Evolutionary conservation across 2,888 invertebrate species (phyloP).

Genomic region (Itoplectis maculator): DNA sequence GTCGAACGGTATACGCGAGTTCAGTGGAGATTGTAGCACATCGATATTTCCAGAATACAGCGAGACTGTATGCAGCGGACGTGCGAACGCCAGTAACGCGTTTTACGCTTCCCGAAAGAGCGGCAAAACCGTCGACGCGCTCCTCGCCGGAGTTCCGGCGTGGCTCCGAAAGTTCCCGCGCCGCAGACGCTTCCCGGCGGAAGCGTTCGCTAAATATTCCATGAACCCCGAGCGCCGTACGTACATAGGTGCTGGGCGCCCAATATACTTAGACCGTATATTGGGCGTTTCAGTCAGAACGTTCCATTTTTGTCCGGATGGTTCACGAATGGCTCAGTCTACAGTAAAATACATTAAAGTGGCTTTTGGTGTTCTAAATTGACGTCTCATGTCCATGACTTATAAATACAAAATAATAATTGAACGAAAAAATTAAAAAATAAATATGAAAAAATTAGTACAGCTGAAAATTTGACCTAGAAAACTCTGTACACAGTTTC

Average conservation of each 20-base stretch:
- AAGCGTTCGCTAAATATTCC: slow-evolving; percentile 25
- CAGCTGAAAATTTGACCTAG: neutral
- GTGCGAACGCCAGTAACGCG: slow-evolving; percentile 10
- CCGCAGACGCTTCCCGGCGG: slow-evolving; percentile 1
- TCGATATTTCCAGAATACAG: neutral
- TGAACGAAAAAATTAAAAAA: too few relatives aligned
- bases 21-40: slow-evolving; percentile 14
- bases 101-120: slow-evolving; percentile 19
- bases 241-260: too few relatives aligned
- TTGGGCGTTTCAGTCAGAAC: neutral
- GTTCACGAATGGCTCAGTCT: too few relatives aligned
- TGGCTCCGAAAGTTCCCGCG: slow-evolving; percentile 23
- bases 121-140: slow-evolving; percentile 23
- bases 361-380: too few relatives aligned
- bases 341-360: too few relatives aligned
- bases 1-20: neutral
- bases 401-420: too few relatives aligned
- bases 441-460: too few relatives aligned
- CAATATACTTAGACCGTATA: neutral
- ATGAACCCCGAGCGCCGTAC: too few relatives aligned
- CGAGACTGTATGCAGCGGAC: neutral
- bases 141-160: slow-evolving; percentile 23
- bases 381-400: too few relatives aligned
- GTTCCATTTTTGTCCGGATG: neutral
- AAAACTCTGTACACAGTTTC: neutral